A percentile compares a stretch with the other conserved stretches of the same genome.
Conservation (phyloP, 2,797 vertebrate species). For the Vipera ursinii region DNA sequence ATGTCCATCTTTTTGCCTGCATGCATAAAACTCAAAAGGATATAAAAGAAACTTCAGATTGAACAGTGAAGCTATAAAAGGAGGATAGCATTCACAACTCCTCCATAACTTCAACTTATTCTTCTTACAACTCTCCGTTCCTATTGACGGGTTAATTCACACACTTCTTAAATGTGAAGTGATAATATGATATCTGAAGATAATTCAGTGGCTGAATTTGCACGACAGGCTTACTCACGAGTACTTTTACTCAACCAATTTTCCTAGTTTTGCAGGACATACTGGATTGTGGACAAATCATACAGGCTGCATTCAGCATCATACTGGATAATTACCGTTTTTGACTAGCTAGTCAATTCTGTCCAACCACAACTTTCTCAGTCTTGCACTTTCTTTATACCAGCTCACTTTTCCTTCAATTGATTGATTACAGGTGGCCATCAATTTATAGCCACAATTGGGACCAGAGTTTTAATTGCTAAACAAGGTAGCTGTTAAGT, state of each 20-base stretch:
- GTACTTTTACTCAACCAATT: not conserved
- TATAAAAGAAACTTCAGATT: conserved; percentile 66
- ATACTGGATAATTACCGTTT: not conserved
- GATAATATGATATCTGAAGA: not conserved
- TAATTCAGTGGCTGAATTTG: not conserved
- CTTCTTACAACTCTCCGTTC: conserved; percentile 8
- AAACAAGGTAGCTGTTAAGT: not conserved
- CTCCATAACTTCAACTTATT: conserved; percentile 46
- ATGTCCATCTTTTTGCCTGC: conserved; percentile 71
- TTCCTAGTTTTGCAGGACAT: not conserved
- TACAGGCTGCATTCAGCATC: not conserved
- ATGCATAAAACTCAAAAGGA: conserved; percentile 64
- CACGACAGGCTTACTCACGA: not conserved
- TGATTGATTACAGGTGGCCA: not conserved
- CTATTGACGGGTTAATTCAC: conserved; percentile 21
- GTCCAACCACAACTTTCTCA: not conserved
- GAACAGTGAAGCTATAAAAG: conserved; percentile 62
- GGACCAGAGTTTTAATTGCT: not conserved
- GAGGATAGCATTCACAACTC: conserved; percentile 51
- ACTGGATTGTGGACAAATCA: not conserved
- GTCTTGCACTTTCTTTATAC: not conserved
- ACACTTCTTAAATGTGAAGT: not conserved
- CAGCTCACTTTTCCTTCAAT: not conserved
- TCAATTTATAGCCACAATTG: not conserved
- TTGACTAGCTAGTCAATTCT: not conserved